Percentiles rank a stretch among this genome's conserved stretches.
Evolutionary conservation across 2,113 vertebrate genomes (phyloP).

Genomic region (Pluvianellus socialis): DNA sequence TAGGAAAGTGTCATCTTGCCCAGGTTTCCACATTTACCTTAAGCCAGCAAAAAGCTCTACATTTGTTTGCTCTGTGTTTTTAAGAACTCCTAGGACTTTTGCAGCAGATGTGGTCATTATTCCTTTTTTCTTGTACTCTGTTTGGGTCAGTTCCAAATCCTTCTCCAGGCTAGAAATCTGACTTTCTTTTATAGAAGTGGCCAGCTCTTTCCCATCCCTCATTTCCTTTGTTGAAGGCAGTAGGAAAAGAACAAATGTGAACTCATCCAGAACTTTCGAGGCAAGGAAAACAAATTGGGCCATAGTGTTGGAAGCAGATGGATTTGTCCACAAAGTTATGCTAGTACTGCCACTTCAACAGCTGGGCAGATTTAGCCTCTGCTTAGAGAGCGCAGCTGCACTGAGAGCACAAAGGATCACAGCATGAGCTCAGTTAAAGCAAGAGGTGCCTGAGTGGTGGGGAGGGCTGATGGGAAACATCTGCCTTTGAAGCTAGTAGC

Average conservation of each 20-base stretch:
- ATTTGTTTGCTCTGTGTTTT: neutral
- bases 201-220: neutral
- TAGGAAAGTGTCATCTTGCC: neutral
- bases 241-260: neutral
- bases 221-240: neutral
- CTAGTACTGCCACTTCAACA: conserved; percentile 9
- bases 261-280: conserved; percentile 9
- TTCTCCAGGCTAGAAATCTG: neutral
- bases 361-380: conserved; percentile 15
- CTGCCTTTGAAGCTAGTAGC: conserved; percentile 21
- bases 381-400: neutral
- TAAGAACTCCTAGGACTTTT: neutral
- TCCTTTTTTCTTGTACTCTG: neutral
- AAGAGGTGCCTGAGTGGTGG: neutral
- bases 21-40: neutral
- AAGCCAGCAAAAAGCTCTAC: neutral
- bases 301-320: neutral
- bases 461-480: conserved; percentile 21
- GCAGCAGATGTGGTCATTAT: neutral
- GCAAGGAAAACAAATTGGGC: neutral
- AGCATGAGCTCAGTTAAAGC: neutral
- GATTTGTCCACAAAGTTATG: neutral
- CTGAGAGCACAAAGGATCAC: neutral
- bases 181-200: neutral
- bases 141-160: neutral